Evolutionary conservation across 2,888 invertebrate species (phyloP).

Genomic region (Conops quadrifasciatus): DNA sequence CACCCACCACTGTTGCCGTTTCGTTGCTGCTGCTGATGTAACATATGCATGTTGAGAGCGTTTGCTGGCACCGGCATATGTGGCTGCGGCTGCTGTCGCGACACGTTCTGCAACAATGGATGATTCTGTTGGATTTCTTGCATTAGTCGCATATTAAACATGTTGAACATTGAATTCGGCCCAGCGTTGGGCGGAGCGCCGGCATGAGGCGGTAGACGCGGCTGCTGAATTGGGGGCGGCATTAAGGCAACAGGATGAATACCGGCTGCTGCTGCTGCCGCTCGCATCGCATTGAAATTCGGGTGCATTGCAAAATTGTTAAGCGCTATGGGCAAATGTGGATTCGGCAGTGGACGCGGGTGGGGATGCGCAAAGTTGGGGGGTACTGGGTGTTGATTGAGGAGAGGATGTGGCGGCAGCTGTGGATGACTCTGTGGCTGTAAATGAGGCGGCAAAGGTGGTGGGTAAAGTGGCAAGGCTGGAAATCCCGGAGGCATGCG

Average conservation of each 20-base stretch:
- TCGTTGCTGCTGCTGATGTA: constrained; percentile 50
- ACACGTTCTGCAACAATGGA: constrained; percentile 59
- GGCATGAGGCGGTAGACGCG: constrained; percentile 61
- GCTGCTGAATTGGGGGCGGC: constrained; percentile 54
- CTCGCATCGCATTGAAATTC: constrained; percentile 64
- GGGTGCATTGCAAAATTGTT: constrained; percentile 66
- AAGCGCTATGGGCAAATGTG: constrained; percentile 63
- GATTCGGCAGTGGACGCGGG: constrained; percentile 56
- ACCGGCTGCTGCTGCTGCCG: constrained; percentile 58
- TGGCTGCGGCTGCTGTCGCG: constrained; percentile 51
- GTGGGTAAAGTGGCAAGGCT: constrained; percentile 51
- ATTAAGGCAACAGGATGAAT: constrained; percentile 54
- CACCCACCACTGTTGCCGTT: constrained; percentile 1
- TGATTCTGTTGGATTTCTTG: constrained; percentile 66
- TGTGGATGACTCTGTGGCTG: constrained; percentile 58
- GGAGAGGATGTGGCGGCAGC: constrained; percentile 55
- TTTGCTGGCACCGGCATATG: constrained; percentile 52
- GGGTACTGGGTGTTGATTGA: constrained; percentile 52
- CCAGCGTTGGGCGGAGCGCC: constrained; percentile 45
- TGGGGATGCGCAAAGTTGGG: constrained; percentile 55
- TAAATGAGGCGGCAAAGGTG: constrained; percentile 51
- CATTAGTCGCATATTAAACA: constrained; percentile 64
- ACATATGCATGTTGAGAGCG: constrained; percentile 43
- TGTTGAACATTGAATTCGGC: constrained; percentile 57
- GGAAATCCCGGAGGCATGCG: constrained; percentile 60